Evolutionary conservation across 2,797 vertebrate genomes (phyloP), one percentile per base, ranked within the genome.

Genomic region (Jordanella pulchra): DNA sequence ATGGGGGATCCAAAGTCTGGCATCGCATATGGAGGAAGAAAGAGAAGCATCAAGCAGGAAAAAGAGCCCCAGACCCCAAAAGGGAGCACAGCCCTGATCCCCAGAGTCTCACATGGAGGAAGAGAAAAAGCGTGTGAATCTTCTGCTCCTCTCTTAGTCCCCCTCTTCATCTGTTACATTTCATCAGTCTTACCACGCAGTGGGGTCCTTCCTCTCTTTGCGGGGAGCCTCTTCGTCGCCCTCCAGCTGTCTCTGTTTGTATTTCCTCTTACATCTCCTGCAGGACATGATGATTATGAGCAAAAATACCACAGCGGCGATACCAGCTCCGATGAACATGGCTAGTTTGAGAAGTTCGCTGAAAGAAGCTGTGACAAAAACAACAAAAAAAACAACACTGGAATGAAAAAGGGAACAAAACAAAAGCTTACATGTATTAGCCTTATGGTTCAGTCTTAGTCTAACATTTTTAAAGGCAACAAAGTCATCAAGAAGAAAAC

Each of bases 261-360:
- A 15, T 63, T 63, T 92, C 83, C 86, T 95, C 74, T 72, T 94
- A 70, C 72, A 95, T 63, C 94, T 92, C 25, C 92, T 94, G 67
- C 94, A 91, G 32, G 93, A 81, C 4, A 96, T 72, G 1, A 94
- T 89, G 4, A 84, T 60, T 13, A 91, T 66, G 61, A 97, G 93
- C 48, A 96, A n/a, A 12, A 96, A 3, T 55, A 98, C 89, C 87
- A 97, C 94, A 23, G 92, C 73, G 0, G 82, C 76, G 3, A 96
- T 95, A 0, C 94, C 95, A 0, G 94, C 94, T 1, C 95, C 96
- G 0, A 98, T 94, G 80, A 92, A 92, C 69, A 96, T 69, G 0
- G 87, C 93, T 86, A 99, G 91, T 51, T 95, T 85, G 47, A 96
- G 89, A 47, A 98, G 95, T 81, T 97, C 96, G 0, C 96, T 97